Percentiles rank a stretch among this genome's conserved stretches.
phyloP scores from a whole-genome alignment of 2,797 vertebrate species.

The Graptemys geographica region DNA sequence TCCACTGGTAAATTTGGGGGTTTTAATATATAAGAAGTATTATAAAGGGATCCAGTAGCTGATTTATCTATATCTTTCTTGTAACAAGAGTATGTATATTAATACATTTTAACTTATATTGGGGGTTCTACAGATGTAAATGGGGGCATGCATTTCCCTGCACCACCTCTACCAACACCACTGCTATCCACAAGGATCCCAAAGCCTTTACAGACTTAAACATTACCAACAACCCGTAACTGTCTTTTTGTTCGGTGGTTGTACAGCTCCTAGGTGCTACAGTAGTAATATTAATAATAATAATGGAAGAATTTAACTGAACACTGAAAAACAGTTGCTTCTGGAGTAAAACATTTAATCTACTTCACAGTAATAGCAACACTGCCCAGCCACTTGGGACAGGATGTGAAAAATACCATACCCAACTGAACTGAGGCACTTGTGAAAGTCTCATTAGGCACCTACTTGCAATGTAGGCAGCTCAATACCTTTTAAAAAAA shows the following conservation, averaged over 20 bases:
- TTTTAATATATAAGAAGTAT: neutral
- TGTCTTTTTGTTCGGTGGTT: neutral
- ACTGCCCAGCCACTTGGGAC: neutral
- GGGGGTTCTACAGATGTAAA: conserved; percentile 1
- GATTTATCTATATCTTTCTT: neutral
- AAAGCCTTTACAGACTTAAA: neutral
- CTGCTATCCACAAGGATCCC: neutral
- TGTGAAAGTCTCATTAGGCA: conserved; percentile 64
- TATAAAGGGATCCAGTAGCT: conserved; percentile 1
- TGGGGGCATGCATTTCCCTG: neutral
- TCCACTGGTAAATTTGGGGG: neutral
- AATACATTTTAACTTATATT: neutral
- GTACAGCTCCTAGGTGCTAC: neutral
- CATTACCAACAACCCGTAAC: neutral
- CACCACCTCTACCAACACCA: accelerated
- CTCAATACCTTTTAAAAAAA: conserved; percentile 58
- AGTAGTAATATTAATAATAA: neutral
- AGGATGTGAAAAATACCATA: conserved; percentile 47
- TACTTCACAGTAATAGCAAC: neutral
- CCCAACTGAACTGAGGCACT: conserved; percentile 62
- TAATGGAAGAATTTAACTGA: neutral
- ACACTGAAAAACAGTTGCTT: neutral
- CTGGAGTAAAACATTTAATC: neutral
- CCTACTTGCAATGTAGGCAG: conserved; percentile 53
- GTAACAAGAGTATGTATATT: neutral